Evolutionary conservation across 2,113 vertebrate species (phyloP), one percentile per base, ranked within the genome.

Genomic region (Notarius lentiginosus): DNA sequence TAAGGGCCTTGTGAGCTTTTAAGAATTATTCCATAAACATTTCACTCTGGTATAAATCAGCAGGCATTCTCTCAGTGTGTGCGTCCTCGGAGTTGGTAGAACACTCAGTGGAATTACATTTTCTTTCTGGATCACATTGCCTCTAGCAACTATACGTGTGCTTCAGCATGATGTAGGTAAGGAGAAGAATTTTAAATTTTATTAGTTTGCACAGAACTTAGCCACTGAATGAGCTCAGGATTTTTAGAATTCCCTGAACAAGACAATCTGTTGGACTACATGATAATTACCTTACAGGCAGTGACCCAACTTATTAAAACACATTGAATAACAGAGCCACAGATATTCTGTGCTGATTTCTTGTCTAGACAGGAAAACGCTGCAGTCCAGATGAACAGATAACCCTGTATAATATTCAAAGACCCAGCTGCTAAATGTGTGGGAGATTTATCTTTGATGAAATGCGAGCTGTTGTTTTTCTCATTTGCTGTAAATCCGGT

Each of bases 21-120:
- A 86, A 84, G 79, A 66, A 86, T 87, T 20, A 77, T 77, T 82
- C 24, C 68, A 86, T 91, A 89, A 90, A 91, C 89, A 47, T 73
- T 86, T 79, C 49, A 84, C 11, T n/a, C 55, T 84, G 86, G 27
- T n/a, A 65, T 79, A 73, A 84, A 87, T 76, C 83, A 41, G 66
- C 76, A 60, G 66, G 56, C 27, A 53, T 80, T 20, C 30, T 55
- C 51, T 80, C 63, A 24, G 61, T 70, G 63, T 80, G 70, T 70
- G 60, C 58, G 20, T 73, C 72, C n/a, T 60, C 51, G 7, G 4
- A 5, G 30, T 82, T 85, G 79, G 60, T 77, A 70, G 80, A 84
- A 76, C 49, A 72, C 88, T 85, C 51, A 0, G 5, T 22, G 79
- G 77, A 87, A 68, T 77, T 41, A 76, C 30, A 66, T 12, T 27